A percentile compares a stretch with the other conserved stretches of the same genome.
Conservation (phyloP, 1,140 invertebrate genomes). For the Glossosoma conforme region DNA sequence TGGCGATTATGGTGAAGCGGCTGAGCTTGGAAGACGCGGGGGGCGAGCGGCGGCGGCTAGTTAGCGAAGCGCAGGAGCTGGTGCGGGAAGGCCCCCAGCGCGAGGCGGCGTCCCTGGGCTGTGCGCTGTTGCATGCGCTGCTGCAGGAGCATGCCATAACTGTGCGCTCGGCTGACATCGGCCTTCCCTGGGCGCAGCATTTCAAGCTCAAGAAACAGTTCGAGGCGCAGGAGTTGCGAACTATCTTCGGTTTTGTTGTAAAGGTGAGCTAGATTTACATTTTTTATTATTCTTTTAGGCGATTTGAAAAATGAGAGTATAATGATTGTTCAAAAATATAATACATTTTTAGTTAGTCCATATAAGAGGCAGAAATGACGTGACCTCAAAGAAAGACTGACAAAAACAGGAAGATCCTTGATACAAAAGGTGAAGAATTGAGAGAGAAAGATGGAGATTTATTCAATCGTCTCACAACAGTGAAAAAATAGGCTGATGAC, state of each 20-base stretch:
- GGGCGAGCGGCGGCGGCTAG: conserved; percentile 60
- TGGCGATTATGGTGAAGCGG: conserved; percentile 83
- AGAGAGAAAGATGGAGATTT: too few relatives aligned
- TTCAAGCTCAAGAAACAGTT: conserved; percentile 78
- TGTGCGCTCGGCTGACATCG: conserved; percentile 78
- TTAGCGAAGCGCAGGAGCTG: conserved; percentile 69
- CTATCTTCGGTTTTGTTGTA: conserved; percentile 60
- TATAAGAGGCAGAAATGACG: too few relatives aligned
- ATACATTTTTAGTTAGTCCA: not conserved
- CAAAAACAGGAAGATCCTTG: too few relatives aligned
- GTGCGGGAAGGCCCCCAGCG: conserved; percentile 38
- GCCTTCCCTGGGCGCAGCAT: conserved; percentile 82
- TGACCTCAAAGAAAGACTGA: too few relatives aligned
- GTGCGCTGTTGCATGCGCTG: conserved; percentile 72
- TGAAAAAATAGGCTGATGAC: too few relatives aligned
- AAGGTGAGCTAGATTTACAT: conserved; percentile 13
- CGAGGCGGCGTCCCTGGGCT: conserved; percentile 56
- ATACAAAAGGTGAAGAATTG: too few relatives aligned
- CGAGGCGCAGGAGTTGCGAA: conserved; percentile 72
- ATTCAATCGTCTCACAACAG: too few relatives aligned
- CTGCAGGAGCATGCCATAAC: conserved; percentile 85
- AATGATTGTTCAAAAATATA: conserved; percentile 1
- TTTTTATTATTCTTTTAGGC: not conserved
- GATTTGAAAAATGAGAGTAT: not conserved
- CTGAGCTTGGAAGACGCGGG: conserved; percentile 69